These are phyloP conservation scores for Daubentonia madagascariensis DNA, from an alignment of 2,113 vertebrate genomes.

Conservation along the genomic window DNA sequence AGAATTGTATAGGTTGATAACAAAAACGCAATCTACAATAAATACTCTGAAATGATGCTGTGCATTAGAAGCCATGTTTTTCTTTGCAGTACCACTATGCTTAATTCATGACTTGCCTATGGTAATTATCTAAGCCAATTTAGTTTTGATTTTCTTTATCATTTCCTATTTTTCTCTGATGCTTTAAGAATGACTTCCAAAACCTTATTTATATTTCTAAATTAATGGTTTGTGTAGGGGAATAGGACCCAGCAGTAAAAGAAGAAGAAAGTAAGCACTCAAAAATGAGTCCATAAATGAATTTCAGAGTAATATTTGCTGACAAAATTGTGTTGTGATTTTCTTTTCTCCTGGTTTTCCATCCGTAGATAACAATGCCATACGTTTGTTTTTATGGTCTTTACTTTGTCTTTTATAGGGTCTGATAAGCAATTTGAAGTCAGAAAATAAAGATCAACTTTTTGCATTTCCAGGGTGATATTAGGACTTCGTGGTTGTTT, in stretches of 20 bases:
- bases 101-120: constrained; percentile 54
- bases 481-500: constrained; percentile 75
- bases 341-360: constrained; percentile 68
- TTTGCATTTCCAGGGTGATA: constrained; percentile 72
- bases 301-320: constrained; percentile 78
- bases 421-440: constrained; percentile 68
- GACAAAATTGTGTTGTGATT: constrained; percentile 78
- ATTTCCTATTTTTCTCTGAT: constrained; percentile 47
- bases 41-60: background rate
- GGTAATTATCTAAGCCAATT: constrained; percentile 67
- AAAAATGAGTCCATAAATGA: constrained; percentile 75
- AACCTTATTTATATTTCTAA: constrained; percentile 78
- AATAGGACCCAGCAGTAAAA: constrained; percentile 55
- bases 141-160: constrained; percentile 57
- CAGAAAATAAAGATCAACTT: constrained; percentile 76
- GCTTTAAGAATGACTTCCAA: constrained; percentile 59
- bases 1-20: background rate
- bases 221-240: constrained; percentile 72
- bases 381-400: constrained; percentile 65
- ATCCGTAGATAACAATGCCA: constrained; percentile 68
- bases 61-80: background rate
- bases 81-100: constrained; percentile 4
- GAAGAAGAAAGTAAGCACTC: constrained; percentile 69
- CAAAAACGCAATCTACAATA: background rate
- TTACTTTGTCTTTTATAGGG: constrained; percentile 77